Conservation (phyloP, 2,888 invertebrate species). For the Nemapogon koenigi region DNA sequence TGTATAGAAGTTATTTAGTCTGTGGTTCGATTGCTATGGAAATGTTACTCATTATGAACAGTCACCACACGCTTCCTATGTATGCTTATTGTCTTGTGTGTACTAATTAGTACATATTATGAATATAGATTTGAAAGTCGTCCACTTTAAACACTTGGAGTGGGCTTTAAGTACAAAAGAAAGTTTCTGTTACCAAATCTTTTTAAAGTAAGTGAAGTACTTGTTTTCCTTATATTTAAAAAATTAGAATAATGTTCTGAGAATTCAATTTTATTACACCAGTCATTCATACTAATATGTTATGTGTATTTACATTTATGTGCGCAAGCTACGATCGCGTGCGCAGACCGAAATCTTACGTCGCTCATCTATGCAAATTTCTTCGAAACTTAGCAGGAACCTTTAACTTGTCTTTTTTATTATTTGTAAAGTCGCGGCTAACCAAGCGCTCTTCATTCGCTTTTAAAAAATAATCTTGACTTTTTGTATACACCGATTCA, state of each 20-base stretch:
- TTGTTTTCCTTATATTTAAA: too few relatives aligned
- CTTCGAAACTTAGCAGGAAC: constrained; percentile 33
- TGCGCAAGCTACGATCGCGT: constrained; percentile 21
- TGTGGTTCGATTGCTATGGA: constrained; percentile 5
- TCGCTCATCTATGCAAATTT: constrained; percentile 63
- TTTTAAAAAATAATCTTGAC: background rate
- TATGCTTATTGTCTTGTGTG: constrained; percentile 51
- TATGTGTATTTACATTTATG: too few relatives aligned
- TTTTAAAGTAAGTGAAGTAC: too few relatives aligned
- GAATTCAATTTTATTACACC: too few relatives aligned
- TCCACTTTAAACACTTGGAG: constrained; percentile 55
- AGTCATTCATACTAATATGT: too few relatives aligned
- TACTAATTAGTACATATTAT: constrained; percentile 62
- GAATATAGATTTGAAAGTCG: constrained; percentile 60
- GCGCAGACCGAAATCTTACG: constrained; percentile 41
- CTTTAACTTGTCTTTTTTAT: constrained; percentile 43
- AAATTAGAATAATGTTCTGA: too few relatives aligned
- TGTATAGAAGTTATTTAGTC: constrained; percentile 2
- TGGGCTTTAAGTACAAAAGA: too few relatives aligned
- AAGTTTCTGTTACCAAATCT: too few relatives aligned
- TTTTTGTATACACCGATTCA: background rate
- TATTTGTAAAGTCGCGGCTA: constrained; percentile 4
- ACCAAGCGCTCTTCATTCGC: constrained; percentile 2
- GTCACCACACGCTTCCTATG: constrained; percentile 33
- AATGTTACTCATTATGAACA: constrained; percentile 23